Conservation (phyloP, 2,797 vertebrate species). For the Florisuga fusca region DNA sequence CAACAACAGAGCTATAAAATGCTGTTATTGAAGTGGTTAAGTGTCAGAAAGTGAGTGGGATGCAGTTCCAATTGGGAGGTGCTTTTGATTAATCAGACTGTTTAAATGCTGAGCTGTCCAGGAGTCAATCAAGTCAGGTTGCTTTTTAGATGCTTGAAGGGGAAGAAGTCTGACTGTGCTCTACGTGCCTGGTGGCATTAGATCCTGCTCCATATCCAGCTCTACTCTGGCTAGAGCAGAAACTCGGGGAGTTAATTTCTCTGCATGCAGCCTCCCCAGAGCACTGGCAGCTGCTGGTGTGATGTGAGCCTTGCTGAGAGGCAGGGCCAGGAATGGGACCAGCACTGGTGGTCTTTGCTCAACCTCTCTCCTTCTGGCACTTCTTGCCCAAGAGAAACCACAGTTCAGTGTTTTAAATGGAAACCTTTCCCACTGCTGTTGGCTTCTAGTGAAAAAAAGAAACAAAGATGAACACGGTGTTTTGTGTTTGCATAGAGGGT, state of each 20-base stretch:
- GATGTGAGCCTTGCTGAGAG: neutral
- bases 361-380: neutral
- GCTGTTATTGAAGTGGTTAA: conserved; percentile 42
- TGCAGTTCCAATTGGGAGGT: conserved; percentile 27
- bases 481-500: neutral
- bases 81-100: neutral
- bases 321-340: neutral
- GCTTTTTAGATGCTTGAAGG: neutral
- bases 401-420: neutral
- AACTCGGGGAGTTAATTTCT: neutral
- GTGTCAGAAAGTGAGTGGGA: conserved; percentile 61
- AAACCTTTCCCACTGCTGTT: neutral
- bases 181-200: neutral
- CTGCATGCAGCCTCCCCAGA: neutral
- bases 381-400: neutral
- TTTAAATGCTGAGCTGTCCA: conserved; percentile 8
- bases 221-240: neutral
- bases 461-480: neutral
- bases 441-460: neutral
- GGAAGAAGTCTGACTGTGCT: neutral
- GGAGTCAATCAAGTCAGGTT: neutral
- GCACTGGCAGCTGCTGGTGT: neutral
- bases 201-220: neutral
- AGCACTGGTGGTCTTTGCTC: neutral
- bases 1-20: conserved; percentile 56